A percentile compares a stretch with the other conserved stretches of the same genome.
Conservation (phyloP, 2,113 vertebrate genomes). For the Macquaria australasica region DNA sequence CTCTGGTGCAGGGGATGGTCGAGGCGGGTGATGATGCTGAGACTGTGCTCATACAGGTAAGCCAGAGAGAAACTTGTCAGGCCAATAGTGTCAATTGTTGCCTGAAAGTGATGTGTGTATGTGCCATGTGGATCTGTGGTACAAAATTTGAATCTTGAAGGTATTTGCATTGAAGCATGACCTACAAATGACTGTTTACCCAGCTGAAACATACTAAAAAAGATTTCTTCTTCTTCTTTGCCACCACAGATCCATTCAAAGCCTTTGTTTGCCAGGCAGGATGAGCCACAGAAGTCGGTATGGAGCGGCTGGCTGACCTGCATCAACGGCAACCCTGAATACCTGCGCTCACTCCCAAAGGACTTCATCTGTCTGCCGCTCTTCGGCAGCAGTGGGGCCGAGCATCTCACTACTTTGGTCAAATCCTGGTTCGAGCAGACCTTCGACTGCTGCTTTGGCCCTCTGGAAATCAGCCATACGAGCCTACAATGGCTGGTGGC, state of each 20-base stretch:
- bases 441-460: conserved; percentile 93
- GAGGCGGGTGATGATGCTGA: conserved; percentile 83
- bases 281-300: conserved; percentile 80
- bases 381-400: conserved; percentile 87
- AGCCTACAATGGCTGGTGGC: conserved; percentile 92
- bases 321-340: conserved; percentile 83
- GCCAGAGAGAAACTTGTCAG: background rate
- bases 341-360: conserved; percentile 81
- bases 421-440: conserved; percentile 91
- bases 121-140: too few relatives aligned
- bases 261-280: conserved; percentile 64
- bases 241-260: conserved; percentile 83
- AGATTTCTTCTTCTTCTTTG: background rate
- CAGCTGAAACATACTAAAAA: too few relatives aligned
- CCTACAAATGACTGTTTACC: too few relatives aligned
- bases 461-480: conserved; percentile 86
- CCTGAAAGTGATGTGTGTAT: too few relatives aligned
- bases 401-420: conserved; percentile 84
- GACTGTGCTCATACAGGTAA: conserved; percentile 91
- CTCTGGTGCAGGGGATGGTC: conserved; percentile 84
- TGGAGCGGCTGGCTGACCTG: conserved; percentile 94
- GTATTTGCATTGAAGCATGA: too few relatives aligned
- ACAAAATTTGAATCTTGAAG: too few relatives aligned
- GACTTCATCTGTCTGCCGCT: conserved; percentile 92
- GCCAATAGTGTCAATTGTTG: background rate